These are phyloP conservation scores for Arctia plantaginis DNA, from an alignment of 2,888 invertebrate genomes.

Conservation along the genomic window DNA sequence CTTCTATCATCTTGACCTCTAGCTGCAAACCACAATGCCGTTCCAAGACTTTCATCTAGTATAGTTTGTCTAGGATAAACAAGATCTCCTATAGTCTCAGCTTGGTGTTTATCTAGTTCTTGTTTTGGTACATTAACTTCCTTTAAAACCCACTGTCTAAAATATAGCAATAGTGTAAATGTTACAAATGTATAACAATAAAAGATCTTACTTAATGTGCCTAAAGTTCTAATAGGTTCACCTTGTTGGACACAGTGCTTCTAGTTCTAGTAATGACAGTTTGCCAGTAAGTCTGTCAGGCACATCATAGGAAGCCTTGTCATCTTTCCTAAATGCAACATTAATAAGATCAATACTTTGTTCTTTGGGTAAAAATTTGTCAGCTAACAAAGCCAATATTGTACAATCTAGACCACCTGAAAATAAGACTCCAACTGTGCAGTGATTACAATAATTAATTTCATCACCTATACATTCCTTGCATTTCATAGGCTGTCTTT, in stretches of 20 bases:
- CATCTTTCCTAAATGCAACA: conserved; percentile 93
- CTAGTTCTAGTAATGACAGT: conserved; percentile 90
- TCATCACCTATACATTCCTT: conserved; percentile 81
- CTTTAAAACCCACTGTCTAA: conserved; percentile 93
- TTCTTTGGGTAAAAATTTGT: conserved; percentile 88
- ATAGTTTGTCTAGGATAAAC: conserved; percentile 95
- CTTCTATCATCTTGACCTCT: conserved; percentile 87
- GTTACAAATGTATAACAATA: neutral
- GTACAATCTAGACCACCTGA: conserved; percentile 99
- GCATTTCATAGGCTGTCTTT: conserved; percentile 88
- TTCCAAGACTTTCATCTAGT: conserved; percentile 98
- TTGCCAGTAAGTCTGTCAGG: conserved; percentile 95
- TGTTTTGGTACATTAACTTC: conserved; percentile 91
- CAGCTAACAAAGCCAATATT: conserved; percentile 93
- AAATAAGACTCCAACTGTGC: conserved; percentile 93
- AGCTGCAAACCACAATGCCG: conserved; percentile 98
- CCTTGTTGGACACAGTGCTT: conserved; percentile 88
- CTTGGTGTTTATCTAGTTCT: conserved; percentile 88
- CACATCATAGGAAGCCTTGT: conserved; percentile 86
- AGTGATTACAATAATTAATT: conserved; percentile 81
- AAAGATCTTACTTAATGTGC: neutral
- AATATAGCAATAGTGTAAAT: conserved; percentile 11
- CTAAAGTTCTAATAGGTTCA: conserved; percentile 85
- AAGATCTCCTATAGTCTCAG: conserved; percentile 89
- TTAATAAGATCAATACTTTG: conserved; percentile 96